Percentiles rank a stretch among this genome's conserved stretches.
Conservation (phyloP, 1,140 invertebrate species). For the Meloidogyne chitwoodi region DNA sequence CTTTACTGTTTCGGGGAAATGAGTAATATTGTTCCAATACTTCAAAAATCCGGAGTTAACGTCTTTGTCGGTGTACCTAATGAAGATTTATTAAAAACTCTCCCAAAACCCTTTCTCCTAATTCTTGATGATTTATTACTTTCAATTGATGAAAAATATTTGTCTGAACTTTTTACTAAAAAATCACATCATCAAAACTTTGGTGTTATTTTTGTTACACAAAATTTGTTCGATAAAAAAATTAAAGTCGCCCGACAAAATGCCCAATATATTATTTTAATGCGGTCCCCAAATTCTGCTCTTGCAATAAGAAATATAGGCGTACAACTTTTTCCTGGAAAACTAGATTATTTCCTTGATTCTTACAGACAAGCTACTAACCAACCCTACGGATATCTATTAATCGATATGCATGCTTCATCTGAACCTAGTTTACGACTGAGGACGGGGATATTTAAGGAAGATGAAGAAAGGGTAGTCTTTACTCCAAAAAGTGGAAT, state of each 20-base stretch:
- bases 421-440: slow-evolving; percentile 5
- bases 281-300: slow-evolving; percentile 6
- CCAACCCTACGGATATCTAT: slow-evolving; percentile 2
- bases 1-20: slow-evolving; percentile 21
- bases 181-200: slow-evolving; percentile 9
- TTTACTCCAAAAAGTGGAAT: slow-evolving; percentile 3
- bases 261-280: neutral
- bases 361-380: neutral
- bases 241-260: slow-evolving; percentile 12
- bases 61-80: slow-evolving; percentile 3
- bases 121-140: slow-evolving; percentile 13
- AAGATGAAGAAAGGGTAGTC: neutral
- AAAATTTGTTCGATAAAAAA: slow-evolving; percentile 5
- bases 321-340: neutral
- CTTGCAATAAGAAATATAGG: slow-evolving; percentile 3
- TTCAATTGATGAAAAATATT: slow-evolving; percentile 1
- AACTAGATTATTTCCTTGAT: slow-evolving; percentile 13
- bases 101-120: neutral
- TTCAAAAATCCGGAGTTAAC: slow-evolving; percentile 3
- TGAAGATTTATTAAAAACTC: neutral
- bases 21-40: neutral
- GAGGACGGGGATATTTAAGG: slow-evolving; percentile 4
- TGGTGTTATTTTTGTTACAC: neutral
- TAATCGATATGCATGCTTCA: slow-evolving; percentile 11
- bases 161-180: slow-evolving; percentile 16